Conservation (phyloP, 2,113 vertebrate genomes). For the Grallaria varia region DNA sequence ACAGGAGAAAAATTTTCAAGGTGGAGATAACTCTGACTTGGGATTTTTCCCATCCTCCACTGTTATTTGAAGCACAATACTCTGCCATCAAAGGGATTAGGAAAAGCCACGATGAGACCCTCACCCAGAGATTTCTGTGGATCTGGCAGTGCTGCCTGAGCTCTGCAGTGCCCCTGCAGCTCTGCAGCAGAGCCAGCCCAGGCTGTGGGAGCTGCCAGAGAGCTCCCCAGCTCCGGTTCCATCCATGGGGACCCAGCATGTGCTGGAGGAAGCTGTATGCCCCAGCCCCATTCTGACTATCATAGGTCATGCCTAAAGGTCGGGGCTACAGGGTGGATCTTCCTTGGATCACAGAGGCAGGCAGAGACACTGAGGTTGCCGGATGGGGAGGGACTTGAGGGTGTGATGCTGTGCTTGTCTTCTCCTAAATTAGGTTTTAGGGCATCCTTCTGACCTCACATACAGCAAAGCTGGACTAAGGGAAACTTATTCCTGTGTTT, state of each 20-base stretch:
- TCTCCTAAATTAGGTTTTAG: neutral
- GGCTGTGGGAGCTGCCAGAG: neutral
- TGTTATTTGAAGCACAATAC: neutral
- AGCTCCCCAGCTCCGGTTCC: neutral
- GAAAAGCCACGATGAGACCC: neutral
- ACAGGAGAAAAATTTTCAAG: neutral
- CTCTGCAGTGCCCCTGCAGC: rapidly evolving
- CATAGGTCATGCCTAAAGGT: neutral
- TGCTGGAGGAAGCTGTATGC: neutral
- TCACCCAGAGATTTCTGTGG: rapidly evolving
- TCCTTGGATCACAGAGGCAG: neutral
- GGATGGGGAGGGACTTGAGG: neutral
- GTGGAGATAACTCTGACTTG: neutral
- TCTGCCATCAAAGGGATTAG: neutral
- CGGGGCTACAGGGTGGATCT: neutral
- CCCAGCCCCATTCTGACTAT: neutral
- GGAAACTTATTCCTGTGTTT: neutral
- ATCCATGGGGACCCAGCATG: rapidly evolving
- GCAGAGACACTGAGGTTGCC: neutral
- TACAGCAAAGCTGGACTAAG: neutral
- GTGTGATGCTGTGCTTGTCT: neutral
- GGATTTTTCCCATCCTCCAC: neutral
- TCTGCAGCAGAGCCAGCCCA: neutral
- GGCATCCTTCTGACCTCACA: neutral
- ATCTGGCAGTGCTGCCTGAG: neutral